Conservation (phyloP, 1,140 invertebrate genomes). For the Zaprionus africanus region DNA sequence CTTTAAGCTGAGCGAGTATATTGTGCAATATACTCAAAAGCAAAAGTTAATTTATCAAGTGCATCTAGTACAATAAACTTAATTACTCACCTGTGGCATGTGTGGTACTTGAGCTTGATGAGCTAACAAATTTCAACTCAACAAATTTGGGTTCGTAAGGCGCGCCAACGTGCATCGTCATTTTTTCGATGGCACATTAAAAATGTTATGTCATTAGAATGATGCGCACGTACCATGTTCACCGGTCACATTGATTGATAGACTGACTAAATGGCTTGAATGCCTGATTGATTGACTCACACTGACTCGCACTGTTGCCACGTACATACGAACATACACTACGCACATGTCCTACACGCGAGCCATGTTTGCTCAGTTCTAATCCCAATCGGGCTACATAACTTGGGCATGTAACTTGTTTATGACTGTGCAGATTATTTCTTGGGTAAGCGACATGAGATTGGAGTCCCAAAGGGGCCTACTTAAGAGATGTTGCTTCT, state of each 20-base stretch:
- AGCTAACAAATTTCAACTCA: slow-evolving; percentile 1
- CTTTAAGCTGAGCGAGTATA: slow-evolving; percentile 8
- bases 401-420: neutral
- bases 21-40: slow-evolving; percentile 15
- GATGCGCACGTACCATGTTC: slow-evolving; percentile 56
- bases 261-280: slow-evolving; percentile 81
- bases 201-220: slow-evolving; percentile 72
- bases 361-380: slow-evolving; percentile 6
- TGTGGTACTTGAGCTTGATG: neutral
- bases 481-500: neutral
- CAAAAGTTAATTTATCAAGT: slow-evolving; percentile 16
- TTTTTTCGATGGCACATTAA: slow-evolving; percentile 53
- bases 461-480: neutral
- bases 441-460: neutral
- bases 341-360: slow-evolving; percentile 31
- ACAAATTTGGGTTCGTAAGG: neutral
- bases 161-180: slow-evolving; percentile 15
- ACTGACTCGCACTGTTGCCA: slow-evolving; percentile 29
- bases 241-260: slow-evolving; percentile 67
- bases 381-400: neutral
- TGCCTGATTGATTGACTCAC: slow-evolving; percentile 77
- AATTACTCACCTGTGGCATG: slow-evolving; percentile 14
- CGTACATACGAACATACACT: slow-evolving; percentile 27
- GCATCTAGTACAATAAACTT: slow-evolving; percentile 10
- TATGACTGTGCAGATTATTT: neutral